Base-by-base conservation (phyloP, 2,888 invertebrate species). In the Glyphotaelius pellucidus region DNA sequence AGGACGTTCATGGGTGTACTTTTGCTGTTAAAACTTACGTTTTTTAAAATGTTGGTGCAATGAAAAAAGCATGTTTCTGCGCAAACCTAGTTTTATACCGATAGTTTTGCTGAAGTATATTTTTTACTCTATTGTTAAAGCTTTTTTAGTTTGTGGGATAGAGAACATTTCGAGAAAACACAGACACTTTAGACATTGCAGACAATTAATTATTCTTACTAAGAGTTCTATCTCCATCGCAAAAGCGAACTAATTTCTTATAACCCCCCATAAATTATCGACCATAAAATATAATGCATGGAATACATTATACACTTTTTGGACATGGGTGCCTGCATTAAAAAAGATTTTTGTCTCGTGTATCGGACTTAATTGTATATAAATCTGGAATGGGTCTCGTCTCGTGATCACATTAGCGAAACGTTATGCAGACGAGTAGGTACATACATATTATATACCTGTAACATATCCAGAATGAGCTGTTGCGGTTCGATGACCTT, bases 401-500 rank as follows among this genome's bases (percentile, higher is more conserved):
- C 83, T 15, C 32, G 83, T 83, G 83, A 35, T 83, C 83, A 83
- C 83, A 35, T 83, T 83, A 83, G 83, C 83, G 83, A 32, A 32
- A 32, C 12, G 32, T 4, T 83, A 83, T 83, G 25, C 83, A 83
- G 32, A n/a, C 67, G 67, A 25, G 25, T 67, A 4, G 5, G 19
- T 4, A 35, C 35, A 84, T 84, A 84, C 38, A 38, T 47, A 47
- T 47, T 15, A 47, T 15, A 15, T 47, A 47, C 42, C 12, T 32
- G 3, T 83, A 38, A 67, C 31, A 47, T 67, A 52, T 30, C 15
- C 87, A 87, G 31, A 47, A 87, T 52, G 87, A 87, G 31, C 14
- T 87, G 87, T 30, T 87, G 87, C 67, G 31, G 87, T 87, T 87
- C 87, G 47, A 47, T 87, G 87, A 87, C 47, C 52, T 52, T 30